Base-by-base conservation (phyloP, 2,113 vertebrate genomes). In the Chionis minor region DNA sequence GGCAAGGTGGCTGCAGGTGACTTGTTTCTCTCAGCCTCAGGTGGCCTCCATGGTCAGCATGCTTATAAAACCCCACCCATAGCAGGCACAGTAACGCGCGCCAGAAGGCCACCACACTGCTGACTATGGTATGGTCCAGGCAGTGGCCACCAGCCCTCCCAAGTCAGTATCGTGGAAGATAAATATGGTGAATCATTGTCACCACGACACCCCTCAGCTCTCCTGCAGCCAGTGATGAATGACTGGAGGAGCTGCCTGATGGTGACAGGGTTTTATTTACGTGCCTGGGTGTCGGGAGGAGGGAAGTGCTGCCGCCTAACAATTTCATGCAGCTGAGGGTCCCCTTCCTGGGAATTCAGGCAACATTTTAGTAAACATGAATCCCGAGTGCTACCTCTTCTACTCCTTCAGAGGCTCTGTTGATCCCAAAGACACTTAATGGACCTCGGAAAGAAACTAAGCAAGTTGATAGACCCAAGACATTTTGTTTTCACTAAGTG, bases 31-130 rank as follows among this genome's bases (percentile, higher is more conserved):
- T 10, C 73, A 67, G 40, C 12, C 33, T 44, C 51, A 58, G 33
- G 54, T 42, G 38, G 59, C 42, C n/a, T 69, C 38, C 28, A 2
- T 8, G 0, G 0, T 6, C 8, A 7, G 22, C 16, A 1, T 0
- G 24, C 16, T 2, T 4, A 3, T 0, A 7, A n/a, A 1, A 5
- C 11, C 42, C 32, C 10, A 2, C 1, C 47, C 2, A 0, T 0
- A n/a, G 11, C 33, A 22, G 18, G n/a, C 13, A 26, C 2, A 24
- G 84, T 14, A 55, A 5, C n/a, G 10, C 0, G 0, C 6, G 9
- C 22, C 0, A 1, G 19, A 28, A 75, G 51, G 28, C 20, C 17
- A 18, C 32, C 12, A 8, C 21, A 7, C 32, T 15, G 44, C 45
- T 63, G 40, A 17, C 38, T 1, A 0, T 6, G 23, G 22, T 3